Conservation (phyloP, 2,888 invertebrate genomes). For the Deilephila porcellus region DNA sequence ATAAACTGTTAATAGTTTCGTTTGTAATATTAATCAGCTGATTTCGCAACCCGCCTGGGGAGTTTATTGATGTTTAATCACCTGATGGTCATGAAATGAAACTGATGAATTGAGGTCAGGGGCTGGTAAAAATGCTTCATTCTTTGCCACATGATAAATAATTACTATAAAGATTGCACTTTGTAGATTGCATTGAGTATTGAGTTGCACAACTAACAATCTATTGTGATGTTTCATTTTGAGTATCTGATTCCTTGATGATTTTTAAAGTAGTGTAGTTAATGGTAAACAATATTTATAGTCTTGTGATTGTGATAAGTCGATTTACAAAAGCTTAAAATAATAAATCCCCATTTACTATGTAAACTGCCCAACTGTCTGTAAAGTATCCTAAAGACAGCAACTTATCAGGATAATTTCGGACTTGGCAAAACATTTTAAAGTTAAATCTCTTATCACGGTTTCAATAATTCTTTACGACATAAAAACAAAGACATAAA, state of each 20-base stretch:
- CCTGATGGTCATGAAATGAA: conserved; percentile 37
- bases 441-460: conserved; percentile 1
- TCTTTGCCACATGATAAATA: background rate
- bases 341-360: no score
- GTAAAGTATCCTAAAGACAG: background rate
- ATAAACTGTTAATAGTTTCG: conserved; percentile 55
- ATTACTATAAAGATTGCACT: background rate
- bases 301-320: no score
- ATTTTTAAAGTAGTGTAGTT: no score
- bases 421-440: background rate
- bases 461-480: background rate
- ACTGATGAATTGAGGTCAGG: conserved; percentile 14
- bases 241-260: no score
- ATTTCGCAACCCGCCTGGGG: conserved; percentile 57
- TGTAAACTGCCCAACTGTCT: background rate
- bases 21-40: conserved; percentile 61
- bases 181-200: background rate
- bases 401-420: background rate
- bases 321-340: no score
- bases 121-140: background rate
- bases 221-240: no score
- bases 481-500: conserved; percentile 35
- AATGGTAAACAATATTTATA: no score
- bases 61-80: conserved; percentile 55
- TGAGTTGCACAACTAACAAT: background rate